Evolutionary conservation across 1,140 invertebrate species (phyloP), one percentile per base, ranked within the genome.

Genomic region (Streblospio benedicti): DNA sequence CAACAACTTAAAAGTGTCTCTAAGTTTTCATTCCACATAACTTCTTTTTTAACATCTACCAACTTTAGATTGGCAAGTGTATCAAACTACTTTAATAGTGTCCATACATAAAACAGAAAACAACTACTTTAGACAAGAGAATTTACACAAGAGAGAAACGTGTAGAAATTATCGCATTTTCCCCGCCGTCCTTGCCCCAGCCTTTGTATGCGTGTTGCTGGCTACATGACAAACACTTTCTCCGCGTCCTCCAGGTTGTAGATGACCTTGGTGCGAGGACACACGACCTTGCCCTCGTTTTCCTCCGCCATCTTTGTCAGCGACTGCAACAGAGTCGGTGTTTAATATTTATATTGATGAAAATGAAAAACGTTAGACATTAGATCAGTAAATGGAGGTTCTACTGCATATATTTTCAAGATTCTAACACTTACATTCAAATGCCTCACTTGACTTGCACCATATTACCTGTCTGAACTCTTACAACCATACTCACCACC

Each of bases 261-360:
- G 61, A 87, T 83, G 75, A 91, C 88, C 79, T 91, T 91, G 50
- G 91, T 95, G 74, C 91, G 86, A 18, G 92, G 91, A 75, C 93
- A 97, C 54, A 89, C 87, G 30, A 96, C 85, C 68, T 86, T 86
- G 16, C 91, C 91, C 67, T 87, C 84, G 72, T 94, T 92, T 69
- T 90, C 86, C 67, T 84, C 81, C 70, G 92, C 89, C 87, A 95
- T 93, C 73, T 89, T 85, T 66, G 86, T 83, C 23, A 94, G 77
- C 16, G 89, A 85, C 88, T 90, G 76, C 64, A 83, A 79, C 59
- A 76, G 59, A 74, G 69, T 65, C 50, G 62, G n/a, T n/a, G n/a
- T n/a, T n/a, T n/a, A 16, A 51, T 28, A 20, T 35, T 33, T 14
- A 25, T 53, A 14, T 25, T n/a, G 45, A 16, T 30, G 50, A 6